A percentile compares a stretch with the other conserved stretches of the same genome.
phyloP scores from a whole-genome alignment of 2,113 vertebrate genomes.

The Vanacampus margaritifer region DNA sequence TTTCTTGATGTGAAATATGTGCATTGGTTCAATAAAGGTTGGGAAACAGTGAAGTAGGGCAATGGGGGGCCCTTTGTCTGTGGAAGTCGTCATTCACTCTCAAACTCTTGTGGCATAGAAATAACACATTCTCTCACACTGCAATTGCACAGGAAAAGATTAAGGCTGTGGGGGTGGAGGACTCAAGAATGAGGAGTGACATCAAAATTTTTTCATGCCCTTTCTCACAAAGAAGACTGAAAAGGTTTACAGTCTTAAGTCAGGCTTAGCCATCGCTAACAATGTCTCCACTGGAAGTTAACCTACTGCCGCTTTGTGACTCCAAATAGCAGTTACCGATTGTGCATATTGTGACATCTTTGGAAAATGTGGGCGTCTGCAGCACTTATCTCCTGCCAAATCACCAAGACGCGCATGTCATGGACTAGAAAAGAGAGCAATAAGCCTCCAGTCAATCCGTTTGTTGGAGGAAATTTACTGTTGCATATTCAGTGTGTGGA shows the following conservation, averaged over 20 bases:
- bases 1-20: too few species aligned
- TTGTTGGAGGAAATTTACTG: constrained; percentile 23
- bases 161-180: constrained; percentile 17
- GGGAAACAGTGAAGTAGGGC: too few species aligned
- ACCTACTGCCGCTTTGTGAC: constrained; percentile 7
- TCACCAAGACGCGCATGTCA: background rate
- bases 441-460: constrained; percentile 8
- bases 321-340: background rate
- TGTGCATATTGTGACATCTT: constrained; percentile 1
- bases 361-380: background rate
- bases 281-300: constrained; percentile 27
- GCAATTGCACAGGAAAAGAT: constrained; percentile 15
- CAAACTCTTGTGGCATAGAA: constrained; percentile 2
- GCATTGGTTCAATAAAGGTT: too few species aligned
- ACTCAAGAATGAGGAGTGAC: constrained; percentile 49
- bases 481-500: constrained; percentile 28
- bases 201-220: constrained; percentile 43
- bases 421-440: background rate
- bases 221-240: constrained; percentile 42
- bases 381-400: background rate
- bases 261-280: constrained; percentile 25
- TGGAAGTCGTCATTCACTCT: background rate
- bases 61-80: too few species aligned
- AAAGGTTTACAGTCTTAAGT: constrained; percentile 33
- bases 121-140: constrained; percentile 4